Evolutionary conservation across 2,888 invertebrate genomes (phyloP).

Genomic region (Helleia helle): DNA sequence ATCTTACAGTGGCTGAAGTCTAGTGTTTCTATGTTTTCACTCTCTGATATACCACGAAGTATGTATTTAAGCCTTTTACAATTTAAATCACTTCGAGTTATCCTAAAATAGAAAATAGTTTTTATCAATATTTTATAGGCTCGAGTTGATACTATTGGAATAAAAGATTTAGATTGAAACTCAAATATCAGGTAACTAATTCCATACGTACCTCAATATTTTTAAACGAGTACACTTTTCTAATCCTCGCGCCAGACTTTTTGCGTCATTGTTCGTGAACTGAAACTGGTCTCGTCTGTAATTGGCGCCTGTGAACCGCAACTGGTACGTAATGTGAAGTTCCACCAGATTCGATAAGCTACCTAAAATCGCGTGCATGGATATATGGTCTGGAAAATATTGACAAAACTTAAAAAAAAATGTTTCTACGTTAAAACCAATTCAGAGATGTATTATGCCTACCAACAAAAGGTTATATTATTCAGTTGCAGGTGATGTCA

Average conservation of each 20-base stretch:
- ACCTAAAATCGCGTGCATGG: constrained; percentile 61
- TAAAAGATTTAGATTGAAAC: too few relatives aligned
- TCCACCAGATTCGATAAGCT: constrained; percentile 55
- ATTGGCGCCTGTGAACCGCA: constrained; percentile 42
- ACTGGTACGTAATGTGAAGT: constrained; percentile 56
- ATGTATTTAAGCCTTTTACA: constrained; percentile 59
- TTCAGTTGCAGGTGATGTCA: too few relatives aligned
- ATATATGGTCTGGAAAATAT: constrained; percentile 69
- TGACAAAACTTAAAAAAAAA: too few relatives aligned
- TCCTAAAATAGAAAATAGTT: constrained; percentile 37
- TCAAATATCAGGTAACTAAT: too few relatives aligned
- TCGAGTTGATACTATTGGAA: too few relatives aligned
- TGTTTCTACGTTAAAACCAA: not conserved
- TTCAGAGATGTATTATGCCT: too few relatives aligned
- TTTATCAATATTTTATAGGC: too few relatives aligned
- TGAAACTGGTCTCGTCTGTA: constrained; percentile 64
- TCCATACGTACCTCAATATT: constrained; percentile 52
- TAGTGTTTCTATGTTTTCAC: constrained; percentile 61
- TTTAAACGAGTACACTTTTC: constrained; percentile 52
- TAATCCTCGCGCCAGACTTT: constrained; percentile 52
- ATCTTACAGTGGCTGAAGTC: constrained; percentile 79
- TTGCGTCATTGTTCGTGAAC: constrained; percentile 64
- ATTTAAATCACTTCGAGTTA: constrained; percentile 61
- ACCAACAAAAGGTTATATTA: too few relatives aligned
- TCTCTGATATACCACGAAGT: constrained; percentile 51